A percentile compares a stretch with the other conserved stretches of the same genome.
Conservation (phyloP, 2,888 invertebrate genomes). For the Apamea crenata region DNA sequence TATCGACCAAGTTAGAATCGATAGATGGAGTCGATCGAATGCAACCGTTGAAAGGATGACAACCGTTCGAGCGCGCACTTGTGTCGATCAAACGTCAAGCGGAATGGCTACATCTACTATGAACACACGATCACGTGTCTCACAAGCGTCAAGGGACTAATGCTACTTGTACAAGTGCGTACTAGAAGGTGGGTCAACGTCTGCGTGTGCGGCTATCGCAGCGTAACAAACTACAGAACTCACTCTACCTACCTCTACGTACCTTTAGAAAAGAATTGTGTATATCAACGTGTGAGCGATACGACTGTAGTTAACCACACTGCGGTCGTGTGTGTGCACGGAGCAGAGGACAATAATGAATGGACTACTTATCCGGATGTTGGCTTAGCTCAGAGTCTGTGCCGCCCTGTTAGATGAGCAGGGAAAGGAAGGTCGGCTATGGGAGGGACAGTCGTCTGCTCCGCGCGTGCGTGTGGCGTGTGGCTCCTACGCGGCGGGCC, state of each 20-base stretch:
- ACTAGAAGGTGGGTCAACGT: conserved; percentile 52
- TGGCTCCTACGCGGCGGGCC: conserved; percentile 87
- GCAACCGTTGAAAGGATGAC: conserved; percentile 54
- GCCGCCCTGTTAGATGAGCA: background rate
- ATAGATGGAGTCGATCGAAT: conserved; percentile 66
- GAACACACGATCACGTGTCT: conserved; percentile 49
- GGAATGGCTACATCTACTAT: conserved; percentile 63
- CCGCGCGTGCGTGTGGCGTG: background rate
- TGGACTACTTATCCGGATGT: background rate
- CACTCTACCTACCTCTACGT: conserved; percentile 69
- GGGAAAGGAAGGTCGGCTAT: background rate
- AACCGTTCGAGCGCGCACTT: conserved; percentile 65
- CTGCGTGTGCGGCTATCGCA: conserved; percentile 59
- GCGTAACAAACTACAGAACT: conserved; percentile 66
- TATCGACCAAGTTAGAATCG: conserved; percentile 67
- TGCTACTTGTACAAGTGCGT: conserved; percentile 65
- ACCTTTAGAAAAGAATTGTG: conserved; percentile 65
- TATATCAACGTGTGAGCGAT: conserved; percentile 60
- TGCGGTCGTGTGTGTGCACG: conserved; percentile 56
- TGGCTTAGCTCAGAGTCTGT: background rate
- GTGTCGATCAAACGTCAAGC: conserved; percentile 61
- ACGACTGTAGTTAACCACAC: conserved; percentile 64
- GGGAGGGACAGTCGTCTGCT: background rate
- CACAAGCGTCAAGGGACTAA: conserved; percentile 64
- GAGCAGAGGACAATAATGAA: conserved; percentile 38